Evolutionary conservation across 2,113 vertebrate genomes (phyloP).

Genomic region (Raja brachyura): DNA sequence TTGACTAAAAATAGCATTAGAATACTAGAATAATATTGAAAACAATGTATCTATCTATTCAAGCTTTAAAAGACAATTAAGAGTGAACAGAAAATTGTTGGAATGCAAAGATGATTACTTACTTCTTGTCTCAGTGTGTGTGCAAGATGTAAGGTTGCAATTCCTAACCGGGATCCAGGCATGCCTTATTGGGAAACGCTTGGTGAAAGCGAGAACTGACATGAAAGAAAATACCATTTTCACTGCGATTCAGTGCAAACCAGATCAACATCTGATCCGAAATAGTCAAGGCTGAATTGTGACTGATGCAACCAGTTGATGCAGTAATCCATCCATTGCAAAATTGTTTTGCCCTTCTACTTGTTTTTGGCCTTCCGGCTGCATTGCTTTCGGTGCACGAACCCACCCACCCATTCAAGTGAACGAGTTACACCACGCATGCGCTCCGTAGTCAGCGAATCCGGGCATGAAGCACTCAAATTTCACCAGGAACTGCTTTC

Average conservation of each 20-base stretch:
- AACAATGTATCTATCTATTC: background rate
- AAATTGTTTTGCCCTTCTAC: background rate
- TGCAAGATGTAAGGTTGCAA: slow-evolving; percentile 71
- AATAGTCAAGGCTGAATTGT: background rate
- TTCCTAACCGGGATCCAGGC: slow-evolving; percentile 50
- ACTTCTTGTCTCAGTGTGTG: slow-evolving; percentile 64
- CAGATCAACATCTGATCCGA: background rate
- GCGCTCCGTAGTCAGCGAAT: background rate
- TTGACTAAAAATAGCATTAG: background rate
- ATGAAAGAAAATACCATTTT: slow-evolving; percentile 52
- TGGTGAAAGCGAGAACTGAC: slow-evolving; percentile 47
- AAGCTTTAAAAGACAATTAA: background rate
- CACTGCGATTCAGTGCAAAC: no score
- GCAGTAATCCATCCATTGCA: background rate
- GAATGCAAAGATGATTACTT: slow-evolving; percentile 55
- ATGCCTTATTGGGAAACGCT: slow-evolving; percentile 45
- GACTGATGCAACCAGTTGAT: background rate
- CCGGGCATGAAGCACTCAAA: background rate
- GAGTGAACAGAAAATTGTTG: background rate
- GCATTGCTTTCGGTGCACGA: background rate
- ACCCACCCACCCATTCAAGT: background rate
- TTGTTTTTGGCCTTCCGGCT: background rate
- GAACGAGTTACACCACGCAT: background rate
- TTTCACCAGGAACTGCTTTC: background rate
- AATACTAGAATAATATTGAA: background rate